Evolutionary conservation across 1,140 invertebrate species (phyloP).

Genomic region (Gonatopus flavifemur): DNA sequence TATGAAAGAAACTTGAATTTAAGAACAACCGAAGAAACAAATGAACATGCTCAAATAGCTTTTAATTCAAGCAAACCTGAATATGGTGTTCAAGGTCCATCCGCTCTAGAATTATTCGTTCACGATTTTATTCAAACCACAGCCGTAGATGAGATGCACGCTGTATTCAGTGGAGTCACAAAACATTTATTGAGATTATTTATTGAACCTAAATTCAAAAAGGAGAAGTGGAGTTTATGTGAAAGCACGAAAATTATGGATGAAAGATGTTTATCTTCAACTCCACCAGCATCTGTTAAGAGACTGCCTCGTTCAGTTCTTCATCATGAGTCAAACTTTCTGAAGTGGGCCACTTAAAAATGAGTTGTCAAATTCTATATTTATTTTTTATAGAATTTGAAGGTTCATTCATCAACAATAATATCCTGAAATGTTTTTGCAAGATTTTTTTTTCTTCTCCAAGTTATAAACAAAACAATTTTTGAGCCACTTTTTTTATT

Average conservation of each 20-base stretch:
- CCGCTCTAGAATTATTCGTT: background rate
- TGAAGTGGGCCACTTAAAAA: no score
- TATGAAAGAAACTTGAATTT: background rate
- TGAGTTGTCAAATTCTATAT: no score
- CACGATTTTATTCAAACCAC: background rate
- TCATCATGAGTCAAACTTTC: background rate
- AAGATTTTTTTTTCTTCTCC: no score
- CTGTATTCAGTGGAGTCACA: background rate
- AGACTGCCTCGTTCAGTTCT: slow-evolving; percentile 6
- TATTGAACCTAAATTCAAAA: background rate
- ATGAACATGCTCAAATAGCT: background rate
- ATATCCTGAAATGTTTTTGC: no score
- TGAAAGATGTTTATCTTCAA: background rate
- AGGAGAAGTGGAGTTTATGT: no score
- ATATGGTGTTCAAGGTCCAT: background rate
- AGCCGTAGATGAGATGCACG: background rate
- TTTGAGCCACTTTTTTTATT: no score
- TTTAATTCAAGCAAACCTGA: background rate
- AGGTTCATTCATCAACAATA: background rate
- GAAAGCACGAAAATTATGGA: background rate
- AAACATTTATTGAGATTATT: background rate
- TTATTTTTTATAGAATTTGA: no score
- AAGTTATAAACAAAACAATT: no score
- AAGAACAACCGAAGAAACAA: background rate
- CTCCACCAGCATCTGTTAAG: slow-evolving; percentile 11